Conservation (phyloP, 2,113 vertebrate species). For the Hippocampus guttulatus region DNA sequence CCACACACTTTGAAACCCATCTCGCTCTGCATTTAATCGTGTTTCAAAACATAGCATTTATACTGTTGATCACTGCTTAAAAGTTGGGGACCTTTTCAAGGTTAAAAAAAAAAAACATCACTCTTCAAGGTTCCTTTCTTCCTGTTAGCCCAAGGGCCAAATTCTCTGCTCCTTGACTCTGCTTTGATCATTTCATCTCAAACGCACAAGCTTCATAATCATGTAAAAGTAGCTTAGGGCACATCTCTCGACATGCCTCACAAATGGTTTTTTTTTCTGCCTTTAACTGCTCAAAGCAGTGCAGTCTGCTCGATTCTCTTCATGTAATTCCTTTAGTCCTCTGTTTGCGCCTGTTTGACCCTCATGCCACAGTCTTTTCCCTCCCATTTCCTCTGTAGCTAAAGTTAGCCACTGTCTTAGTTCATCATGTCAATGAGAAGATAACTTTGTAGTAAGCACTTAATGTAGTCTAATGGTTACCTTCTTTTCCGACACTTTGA, state of each 20-base stretch:
- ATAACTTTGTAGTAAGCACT: conserved; percentile 40
- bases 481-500: conserved; percentile 23
- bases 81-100: conserved; percentile 25
- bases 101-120: not conserved
- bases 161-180: conserved; percentile 28
- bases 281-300: conserved; percentile 14
- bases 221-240: conserved; percentile 24
- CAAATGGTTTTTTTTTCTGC: not conserved
- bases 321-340: conserved; percentile 17
- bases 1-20: conserved; percentile 9
- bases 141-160: conserved; percentile 34
- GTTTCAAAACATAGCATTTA: conserved; percentile 18
- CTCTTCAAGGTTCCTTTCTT: conserved; percentile 27
- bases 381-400: conserved; percentile 50
- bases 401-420: conserved; percentile 43
- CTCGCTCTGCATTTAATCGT: not conserved
- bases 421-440: conserved; percentile 37
- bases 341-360: conserved; percentile 32
- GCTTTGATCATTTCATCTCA: conserved; percentile 39
- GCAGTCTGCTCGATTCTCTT: conserved; percentile 4
- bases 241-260: conserved; percentile 2
- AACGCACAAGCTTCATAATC: conserved; percentile 26
- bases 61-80: conserved; percentile 32
- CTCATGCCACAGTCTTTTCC: conserved; percentile 15
- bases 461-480: not conserved